phyloP scores from a whole-genome alignment of 64 coral and sea anemone species.

The Stichodactyla mertensii region DNA sequence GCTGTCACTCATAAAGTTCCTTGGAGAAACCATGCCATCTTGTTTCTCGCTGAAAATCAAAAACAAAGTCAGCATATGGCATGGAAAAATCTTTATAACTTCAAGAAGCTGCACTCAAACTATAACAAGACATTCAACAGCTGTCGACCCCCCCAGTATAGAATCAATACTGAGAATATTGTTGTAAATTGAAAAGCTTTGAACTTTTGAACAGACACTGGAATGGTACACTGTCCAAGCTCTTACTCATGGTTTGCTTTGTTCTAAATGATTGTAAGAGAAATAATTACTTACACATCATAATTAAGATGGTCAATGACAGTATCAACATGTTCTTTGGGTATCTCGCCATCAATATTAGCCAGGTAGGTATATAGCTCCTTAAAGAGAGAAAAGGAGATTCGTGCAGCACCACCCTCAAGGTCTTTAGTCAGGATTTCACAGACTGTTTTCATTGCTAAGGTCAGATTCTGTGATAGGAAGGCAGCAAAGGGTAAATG shows the following conservation, averaged over 20 bases:
- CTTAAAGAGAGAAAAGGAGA: slow-evolving; percentile 87
- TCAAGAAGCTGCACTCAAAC: no score
- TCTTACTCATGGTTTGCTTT: no score
- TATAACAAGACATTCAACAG: no score
- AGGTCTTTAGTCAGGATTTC: slow-evolving; percentile 93
- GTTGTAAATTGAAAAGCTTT: background rate
- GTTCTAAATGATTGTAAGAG: no score
- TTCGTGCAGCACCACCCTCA: slow-evolving; percentile 78
- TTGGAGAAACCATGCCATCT: slow-evolving; percentile 88
- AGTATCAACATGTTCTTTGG: slow-evolving; percentile 85
- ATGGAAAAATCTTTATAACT: background rate
- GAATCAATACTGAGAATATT: no score
- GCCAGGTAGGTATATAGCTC: slow-evolving; percentile 90
- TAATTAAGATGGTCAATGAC: slow-evolving; percentile 92
- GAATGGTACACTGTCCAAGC: no score
- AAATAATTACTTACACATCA: slow-evolving; percentile 86
- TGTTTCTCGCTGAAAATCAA: slow-evolving; percentile 87
- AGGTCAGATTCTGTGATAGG: slow-evolving; percentile 64
- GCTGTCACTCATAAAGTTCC: slow-evolving; percentile 89
- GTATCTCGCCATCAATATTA: slow-evolving; percentile 89
- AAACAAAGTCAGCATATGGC: background rate
- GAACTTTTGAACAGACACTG: background rate
- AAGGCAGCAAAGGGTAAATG: background rate
- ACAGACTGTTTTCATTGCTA: slow-evolving; percentile 95
- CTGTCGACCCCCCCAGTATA: no score